phyloP scores from a whole-genome alignment of 2,797 vertebrate genomes.

The Semaprochilodus insignis region DNA sequence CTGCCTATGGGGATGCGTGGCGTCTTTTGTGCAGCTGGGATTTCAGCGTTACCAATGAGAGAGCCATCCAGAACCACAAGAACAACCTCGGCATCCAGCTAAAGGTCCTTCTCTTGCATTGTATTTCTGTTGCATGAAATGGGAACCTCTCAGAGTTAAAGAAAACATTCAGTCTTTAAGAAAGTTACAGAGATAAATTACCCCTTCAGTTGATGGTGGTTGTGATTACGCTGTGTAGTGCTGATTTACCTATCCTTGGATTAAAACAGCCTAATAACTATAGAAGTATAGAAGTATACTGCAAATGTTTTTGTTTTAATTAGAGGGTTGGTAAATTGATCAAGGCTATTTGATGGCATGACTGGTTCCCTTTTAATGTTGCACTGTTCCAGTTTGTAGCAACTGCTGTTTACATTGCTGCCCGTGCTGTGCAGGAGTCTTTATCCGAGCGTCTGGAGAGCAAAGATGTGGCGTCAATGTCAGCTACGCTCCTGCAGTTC shows the following conservation, averaged over 20 bases:
- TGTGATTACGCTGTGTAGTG: too few relatives aligned
- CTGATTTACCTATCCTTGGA: too few relatives aligned
- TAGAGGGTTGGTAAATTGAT: too few relatives aligned
- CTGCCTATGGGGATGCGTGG: conserved; percentile 78
- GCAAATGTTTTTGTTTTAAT: too few relatives aligned
- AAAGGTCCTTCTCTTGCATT: conserved; percentile 76
- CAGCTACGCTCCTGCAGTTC: conserved; percentile 69
- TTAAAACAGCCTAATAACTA: too few relatives aligned
- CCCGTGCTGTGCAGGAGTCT: conserved; percentile 80
- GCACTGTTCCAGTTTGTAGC: neutral
- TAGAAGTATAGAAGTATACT: too few relatives aligned
- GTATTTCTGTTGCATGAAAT: conserved; percentile 64
- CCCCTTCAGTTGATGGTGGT: too few relatives aligned
- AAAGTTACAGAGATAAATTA: too few relatives aligned
- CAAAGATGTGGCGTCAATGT: conserved; percentile 66
- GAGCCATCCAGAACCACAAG: conserved; percentile 86
- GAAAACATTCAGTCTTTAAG: too few relatives aligned
- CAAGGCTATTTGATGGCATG: too few relatives aligned
- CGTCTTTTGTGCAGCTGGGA: conserved; percentile 94
- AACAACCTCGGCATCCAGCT: conserved; percentile 90
- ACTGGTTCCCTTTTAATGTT: neutral
- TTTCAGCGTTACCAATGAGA: conserved; percentile 88
- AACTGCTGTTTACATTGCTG: neutral
- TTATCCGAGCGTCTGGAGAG: conserved; percentile 78
- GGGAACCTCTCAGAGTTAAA: too few relatives aligned